Evolutionary conservation across 2,888 invertebrate genomes (phyloP).

Genomic region (Melipona bicolor): DNA sequence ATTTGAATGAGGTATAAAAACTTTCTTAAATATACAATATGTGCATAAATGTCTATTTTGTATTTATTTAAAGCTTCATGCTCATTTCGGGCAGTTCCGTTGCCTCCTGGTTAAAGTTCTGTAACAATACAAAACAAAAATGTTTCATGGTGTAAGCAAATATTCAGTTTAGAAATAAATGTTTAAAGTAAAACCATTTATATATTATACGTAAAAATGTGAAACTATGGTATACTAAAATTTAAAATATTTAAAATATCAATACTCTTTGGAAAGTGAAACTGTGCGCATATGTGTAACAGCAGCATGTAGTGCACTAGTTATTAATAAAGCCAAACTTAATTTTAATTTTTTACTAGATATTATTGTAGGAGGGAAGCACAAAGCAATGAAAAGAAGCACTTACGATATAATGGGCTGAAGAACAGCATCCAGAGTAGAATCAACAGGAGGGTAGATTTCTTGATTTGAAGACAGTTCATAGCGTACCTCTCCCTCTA

Average conservation of each 20-base stretch:
- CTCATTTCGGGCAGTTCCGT: conserved; percentile 80
- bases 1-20: conserved; percentile 79
- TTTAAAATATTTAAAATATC: conserved; percentile 26
- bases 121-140: conserved; percentile 69
- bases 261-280: conserved; percentile 34
- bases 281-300: conserved; percentile 6
- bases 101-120: conserved; percentile 83
- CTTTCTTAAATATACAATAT: conserved; percentile 81
- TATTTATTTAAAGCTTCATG: conserved; percentile 75
- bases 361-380: conserved; percentile 50
- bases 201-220: not conserved
- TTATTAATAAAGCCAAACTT: conserved; percentile 66
- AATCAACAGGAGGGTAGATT: conserved; percentile 81
- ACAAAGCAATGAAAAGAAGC: conserved; percentile 68
- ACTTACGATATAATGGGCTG: conserved; percentile 84
- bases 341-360: conserved; percentile 41
- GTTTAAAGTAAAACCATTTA: not conserved
- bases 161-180: not conserved
- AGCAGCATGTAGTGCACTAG: conserved; percentile 56
- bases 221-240: conserved; percentile 3
- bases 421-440: conserved; percentile 83
- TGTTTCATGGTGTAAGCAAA: conserved; percentile 6
- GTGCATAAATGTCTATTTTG: conserved; percentile 78
- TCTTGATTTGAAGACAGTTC: conserved; percentile 83
- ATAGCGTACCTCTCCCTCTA: conserved; percentile 82